Percentiles rank a stretch among this genome's conserved stretches.
Evolutionary conservation across 2,113 vertebrate species (phyloP).

Genomic region (Trachemys scripta): DNA sequence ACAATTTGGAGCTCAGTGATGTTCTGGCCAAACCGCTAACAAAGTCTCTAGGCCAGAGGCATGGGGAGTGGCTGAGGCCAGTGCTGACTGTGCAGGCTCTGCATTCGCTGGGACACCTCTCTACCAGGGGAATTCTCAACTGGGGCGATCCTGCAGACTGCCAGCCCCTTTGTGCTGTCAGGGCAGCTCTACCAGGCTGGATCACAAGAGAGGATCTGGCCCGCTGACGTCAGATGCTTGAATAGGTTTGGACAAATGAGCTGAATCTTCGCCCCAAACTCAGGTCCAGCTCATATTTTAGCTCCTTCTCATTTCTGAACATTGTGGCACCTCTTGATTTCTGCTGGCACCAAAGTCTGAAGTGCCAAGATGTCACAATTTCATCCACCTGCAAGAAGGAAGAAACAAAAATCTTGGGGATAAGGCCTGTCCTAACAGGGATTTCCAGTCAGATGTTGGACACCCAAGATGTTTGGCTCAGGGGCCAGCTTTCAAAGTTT

Average conservation of each 20-base stretch:
- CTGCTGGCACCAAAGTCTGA: background rate
- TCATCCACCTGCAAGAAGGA: constrained; percentile 27
- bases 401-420: constrained; percentile 34
- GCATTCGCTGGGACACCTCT: background rate
- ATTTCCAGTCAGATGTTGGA: constrained; percentile 54
- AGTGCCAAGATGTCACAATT: background rate
- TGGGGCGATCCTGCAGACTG: background rate
- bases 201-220: background rate
- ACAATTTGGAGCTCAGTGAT: background rate
- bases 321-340: background rate
- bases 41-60: background rate
- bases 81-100: background rate
- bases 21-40: background rate
- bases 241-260: constrained; percentile 17
- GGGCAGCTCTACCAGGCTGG: background rate
- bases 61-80: background rate
- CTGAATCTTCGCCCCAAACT: background rate
- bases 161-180: background rate
- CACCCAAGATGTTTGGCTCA: constrained; percentile 46
- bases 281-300: background rate
- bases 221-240: background rate
- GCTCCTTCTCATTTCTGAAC: background rate
- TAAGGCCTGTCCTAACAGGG: constrained; percentile 24
- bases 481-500: constrained; percentile 61
- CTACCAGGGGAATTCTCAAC: background rate